Conservation (phyloP, 2,113 vertebrate species). For the Rhinolophus sinicus region DNA sequence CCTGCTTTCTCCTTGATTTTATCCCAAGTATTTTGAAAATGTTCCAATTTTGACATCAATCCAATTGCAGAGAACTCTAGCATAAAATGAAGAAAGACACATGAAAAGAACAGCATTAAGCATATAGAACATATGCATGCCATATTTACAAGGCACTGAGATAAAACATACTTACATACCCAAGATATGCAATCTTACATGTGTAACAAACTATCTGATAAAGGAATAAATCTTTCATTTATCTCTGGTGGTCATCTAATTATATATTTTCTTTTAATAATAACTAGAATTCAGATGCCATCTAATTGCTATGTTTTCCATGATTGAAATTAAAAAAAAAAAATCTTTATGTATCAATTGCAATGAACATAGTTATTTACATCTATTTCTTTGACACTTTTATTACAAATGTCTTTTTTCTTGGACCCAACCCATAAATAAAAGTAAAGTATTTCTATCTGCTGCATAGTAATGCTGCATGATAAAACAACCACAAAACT, state of each 20-base stretch:
- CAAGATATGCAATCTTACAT: neutral
- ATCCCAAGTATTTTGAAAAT: slow-evolving; percentile 72
- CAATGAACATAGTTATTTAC: neutral
- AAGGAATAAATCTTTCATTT: neutral
- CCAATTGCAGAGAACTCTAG: slow-evolving; percentile 65
- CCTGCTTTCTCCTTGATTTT: slow-evolving; percentile 70
- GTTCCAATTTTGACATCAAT: slow-evolving; percentile 69
- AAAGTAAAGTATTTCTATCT: slow-evolving; percentile 34
- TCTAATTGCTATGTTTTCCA: slow-evolving; percentile 14
- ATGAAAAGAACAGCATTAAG: slow-evolving; percentile 62
- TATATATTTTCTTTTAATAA: neutral
- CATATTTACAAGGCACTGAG: slow-evolving; percentile 33
- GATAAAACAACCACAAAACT: neutral
- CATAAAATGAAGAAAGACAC: slow-evolving; percentile 70
- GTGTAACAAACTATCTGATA: neutral
- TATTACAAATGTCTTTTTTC: neutral
- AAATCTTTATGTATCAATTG: neutral
- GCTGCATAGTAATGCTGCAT: neutral
- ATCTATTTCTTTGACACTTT: slow-evolving; percentile 13
- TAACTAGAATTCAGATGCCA: slow-evolving; percentile 37
- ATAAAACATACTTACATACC: slow-evolving; percentile 41
- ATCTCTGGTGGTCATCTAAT: neutral
- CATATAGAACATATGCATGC: slow-evolving; percentile 41
- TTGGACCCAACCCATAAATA: neutral
- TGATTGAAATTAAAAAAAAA: neutral